These are phyloP conservation scores for Dermatemys mawii DNA, from an alignment of 2,113 vertebrate genomes.

Conservation along the genomic window DNA sequence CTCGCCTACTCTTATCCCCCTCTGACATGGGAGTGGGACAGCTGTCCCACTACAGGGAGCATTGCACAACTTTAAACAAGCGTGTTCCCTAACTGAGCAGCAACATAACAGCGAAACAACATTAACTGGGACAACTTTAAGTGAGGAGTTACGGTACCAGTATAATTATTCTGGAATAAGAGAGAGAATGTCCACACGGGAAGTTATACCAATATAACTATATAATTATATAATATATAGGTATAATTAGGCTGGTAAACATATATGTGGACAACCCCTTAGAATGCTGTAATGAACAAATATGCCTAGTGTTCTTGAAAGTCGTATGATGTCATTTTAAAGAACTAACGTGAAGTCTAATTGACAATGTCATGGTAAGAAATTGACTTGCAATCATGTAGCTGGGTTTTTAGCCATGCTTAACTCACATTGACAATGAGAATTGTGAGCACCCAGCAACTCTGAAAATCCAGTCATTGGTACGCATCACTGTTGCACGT, in stretches of 20 bases:
- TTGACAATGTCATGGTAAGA: neutral
- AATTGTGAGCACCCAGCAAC: neutral
- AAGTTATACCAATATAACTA: no score
- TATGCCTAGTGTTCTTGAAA: neutral
- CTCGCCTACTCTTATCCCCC: no score
- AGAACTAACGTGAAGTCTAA: neutral
- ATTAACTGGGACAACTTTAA: no score
- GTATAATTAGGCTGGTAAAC: neutral
- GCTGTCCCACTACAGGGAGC: no score
- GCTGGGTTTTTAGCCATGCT: neutral
- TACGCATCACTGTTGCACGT: neutral
- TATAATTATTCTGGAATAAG: neutral
- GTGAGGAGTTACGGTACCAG: no score
- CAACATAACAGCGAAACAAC: no score
- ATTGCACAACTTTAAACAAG: no score
- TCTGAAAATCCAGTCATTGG: neutral
- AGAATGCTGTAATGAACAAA: neutral
- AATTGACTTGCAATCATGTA: neutral
- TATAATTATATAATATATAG: no score
- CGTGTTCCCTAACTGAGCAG: no score
- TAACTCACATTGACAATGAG: neutral
- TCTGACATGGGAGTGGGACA: no score
- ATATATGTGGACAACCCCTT: neutral
- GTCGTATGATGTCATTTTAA: neutral
- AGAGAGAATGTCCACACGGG: neutral